phyloP scores from a whole-genome alignment of 1,140 invertebrate species.

The Bombus fervidus region DNA sequence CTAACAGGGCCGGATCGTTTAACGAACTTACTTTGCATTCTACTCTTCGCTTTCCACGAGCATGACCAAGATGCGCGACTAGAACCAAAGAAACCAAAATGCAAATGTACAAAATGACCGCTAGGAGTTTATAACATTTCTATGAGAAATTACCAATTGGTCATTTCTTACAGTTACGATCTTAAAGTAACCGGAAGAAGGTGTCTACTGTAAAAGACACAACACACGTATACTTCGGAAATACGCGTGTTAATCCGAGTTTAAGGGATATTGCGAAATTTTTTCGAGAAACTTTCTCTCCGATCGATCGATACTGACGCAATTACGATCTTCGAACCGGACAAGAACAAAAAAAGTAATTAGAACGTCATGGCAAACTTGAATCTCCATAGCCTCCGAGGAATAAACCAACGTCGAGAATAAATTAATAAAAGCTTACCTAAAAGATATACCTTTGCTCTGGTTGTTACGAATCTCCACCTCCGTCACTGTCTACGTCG shows the following conservation, averaged over 20 bases:
- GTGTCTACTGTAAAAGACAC: too few species aligned
- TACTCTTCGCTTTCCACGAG: not conserved
- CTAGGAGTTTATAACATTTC: not conserved
- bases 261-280: too few species aligned
- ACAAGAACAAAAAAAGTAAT: not conserved
- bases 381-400: not conserved
- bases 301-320: too few species aligned
- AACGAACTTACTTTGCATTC: not conserved
- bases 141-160: not conserved
- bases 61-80: not conserved
- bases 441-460: too few species aligned
- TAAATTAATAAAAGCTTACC: not conserved
- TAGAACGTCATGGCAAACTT: not conserved
- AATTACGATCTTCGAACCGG: too few species aligned
- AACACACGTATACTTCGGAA: too few species aligned
- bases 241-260: too few species aligned
- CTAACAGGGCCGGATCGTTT: constrained; percentile 32
- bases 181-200: not conserved
- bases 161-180: too few species aligned
- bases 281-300: too few species aligned
- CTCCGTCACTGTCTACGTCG: too few species aligned
- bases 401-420: too few species aligned
- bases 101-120: not conserved
- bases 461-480: too few species aligned
- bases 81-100: not conserved